Base-by-base conservation (phyloP, 37 sponge, comb jelly and placozoan genomes). In the Halisarca cf. caerulea region DNA sequence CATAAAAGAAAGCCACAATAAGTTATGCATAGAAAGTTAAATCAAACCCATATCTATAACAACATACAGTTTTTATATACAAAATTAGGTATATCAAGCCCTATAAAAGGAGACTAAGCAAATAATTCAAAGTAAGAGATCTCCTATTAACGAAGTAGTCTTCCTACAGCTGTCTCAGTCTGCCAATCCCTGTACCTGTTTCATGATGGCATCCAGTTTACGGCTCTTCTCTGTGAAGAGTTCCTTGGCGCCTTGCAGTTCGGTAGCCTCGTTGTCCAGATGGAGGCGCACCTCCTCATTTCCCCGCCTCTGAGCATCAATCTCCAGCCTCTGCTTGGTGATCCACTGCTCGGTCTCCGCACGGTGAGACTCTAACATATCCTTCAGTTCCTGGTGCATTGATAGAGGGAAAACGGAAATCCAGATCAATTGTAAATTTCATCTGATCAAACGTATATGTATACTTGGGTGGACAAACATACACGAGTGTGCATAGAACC, bases 181-280 rank as follows among this genome's bases (percentile, higher is more conserved):
- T 58, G 77, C 43, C 25, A 92, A 83, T 0, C 94, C 94, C 69
- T 94, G 91, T 0, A 94, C 90, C 77, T 94, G 94, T 68, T 85
- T 90, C 94, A 94, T 94, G 32, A 94, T 90, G 64, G 94, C 88
- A 27, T 94, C 94, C 36, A 94, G 75, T 64, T 94, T 94, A 47
- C 70, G 87, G 51, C 91, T 83, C 73, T 90, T 94, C 53, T 88
- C 68, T 3, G 36, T 25, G 47, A 90, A 90, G 32, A 40, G 21
- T 64, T 90, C 89, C 33, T 84, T 66, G 27, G 90, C 83, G 38
- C 21, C 81, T 0, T 45, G 58, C 28, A 94, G 72, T 62, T 94
- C 90, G 3, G 37, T 59, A 0, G 43, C 47, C 4, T 61, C 86
- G 25, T 25, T 35, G 40, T 94, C 90, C 0, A 80, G 66, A 2